Base-by-base conservation (phyloP, 2,113 vertebrate species). In the Oncorhynchus tshawytscha region DNA sequence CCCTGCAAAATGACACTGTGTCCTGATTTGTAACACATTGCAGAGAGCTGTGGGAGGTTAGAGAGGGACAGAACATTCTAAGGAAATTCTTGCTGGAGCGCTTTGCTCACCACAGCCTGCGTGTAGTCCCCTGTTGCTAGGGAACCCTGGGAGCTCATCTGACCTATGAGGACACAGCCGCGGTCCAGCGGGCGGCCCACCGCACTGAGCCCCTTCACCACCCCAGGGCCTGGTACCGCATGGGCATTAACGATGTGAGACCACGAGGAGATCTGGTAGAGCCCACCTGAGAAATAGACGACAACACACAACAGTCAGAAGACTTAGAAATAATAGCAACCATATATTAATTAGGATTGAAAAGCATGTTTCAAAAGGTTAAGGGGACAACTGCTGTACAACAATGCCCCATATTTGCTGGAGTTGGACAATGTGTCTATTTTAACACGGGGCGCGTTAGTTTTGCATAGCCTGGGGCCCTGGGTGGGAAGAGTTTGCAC, bases 131-230 rank as follows among this genome's bases (percentile, higher is more conserved):
- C 96, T 0, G 92, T 95, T 22, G 95, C 95, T 81, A 99, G 89
- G 0, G 96, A 95, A 2, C 96, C 98, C 1, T 93, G 87, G 8
- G 95, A 98, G 78, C 97, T 99, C 98, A 99, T 99, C 87, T 99
- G 93, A 0, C 95, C 97, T 31, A 99, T 80, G 29, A 99, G 93
- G 18, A 99, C 89, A 80, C 97, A 98, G 3, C 95, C 98, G 0
- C 93, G 93, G 3, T 91, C 95, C 31, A 96, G 85, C 67, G 95
- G 89, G 62, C 91, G 82, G 0, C 96, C 96, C 0, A 92, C 95
- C 51, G 92, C 93, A 9, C 90, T 88, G 76, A 99, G 90, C 3
- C 97, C 97, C 70, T 91, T 88, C 80, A 99, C 90, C 0, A 96
- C 95, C 1, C 97, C 96, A 0, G 95, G 83, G 5, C 97, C 98